A percentile compares a stretch with the other conserved stretches of the same genome.
phyloP scores from a whole-genome alignment of 2,797 vertebrate species.

The Eulemur albifrons region DNA sequence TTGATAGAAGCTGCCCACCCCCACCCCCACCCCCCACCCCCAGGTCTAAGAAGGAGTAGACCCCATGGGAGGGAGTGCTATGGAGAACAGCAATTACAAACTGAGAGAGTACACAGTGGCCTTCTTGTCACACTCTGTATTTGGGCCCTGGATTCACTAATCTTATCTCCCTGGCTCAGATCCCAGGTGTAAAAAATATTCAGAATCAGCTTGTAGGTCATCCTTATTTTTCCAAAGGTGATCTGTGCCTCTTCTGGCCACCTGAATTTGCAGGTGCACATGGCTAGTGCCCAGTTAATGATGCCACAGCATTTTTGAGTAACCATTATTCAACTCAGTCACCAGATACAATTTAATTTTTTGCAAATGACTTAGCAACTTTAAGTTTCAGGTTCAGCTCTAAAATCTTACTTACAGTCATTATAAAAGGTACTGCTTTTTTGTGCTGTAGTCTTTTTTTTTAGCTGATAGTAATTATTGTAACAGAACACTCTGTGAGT shows the following conservation, averaged over 20 bases:
- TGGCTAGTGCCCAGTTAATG: neutral
- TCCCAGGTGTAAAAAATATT: slow-evolving; percentile 30
- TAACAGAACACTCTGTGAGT: neutral
- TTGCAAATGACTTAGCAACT: slow-evolving; percentile 47
- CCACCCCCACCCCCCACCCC: neutral
- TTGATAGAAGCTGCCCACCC: neutral
- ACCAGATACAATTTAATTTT: slow-evolving; percentile 33
- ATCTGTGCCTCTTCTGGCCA: neutral
- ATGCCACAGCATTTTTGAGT: slow-evolving; percentile 23
- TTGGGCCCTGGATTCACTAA: slow-evolving; percentile 10
- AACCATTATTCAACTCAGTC: slow-evolving; percentile 4
- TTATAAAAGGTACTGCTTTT: neutral
- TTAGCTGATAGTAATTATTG: neutral
- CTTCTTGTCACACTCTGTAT: neutral
- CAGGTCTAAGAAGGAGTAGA: neutral
- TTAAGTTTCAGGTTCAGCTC: neutral
- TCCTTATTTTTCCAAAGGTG: neutral
- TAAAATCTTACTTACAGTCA: slow-evolving; percentile 27
- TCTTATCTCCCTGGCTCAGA: neutral
- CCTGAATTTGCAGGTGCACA: slow-evolving; percentile 16
- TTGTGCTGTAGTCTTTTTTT: neutral
- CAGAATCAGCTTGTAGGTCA: slow-evolving; percentile 19
- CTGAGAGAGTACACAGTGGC: neutral
- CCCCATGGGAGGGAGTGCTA: neutral
- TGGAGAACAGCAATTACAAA: neutral